Base-by-base conservation (phyloP, 2,888 invertebrate species). In the Macrophya annulata region DNA sequence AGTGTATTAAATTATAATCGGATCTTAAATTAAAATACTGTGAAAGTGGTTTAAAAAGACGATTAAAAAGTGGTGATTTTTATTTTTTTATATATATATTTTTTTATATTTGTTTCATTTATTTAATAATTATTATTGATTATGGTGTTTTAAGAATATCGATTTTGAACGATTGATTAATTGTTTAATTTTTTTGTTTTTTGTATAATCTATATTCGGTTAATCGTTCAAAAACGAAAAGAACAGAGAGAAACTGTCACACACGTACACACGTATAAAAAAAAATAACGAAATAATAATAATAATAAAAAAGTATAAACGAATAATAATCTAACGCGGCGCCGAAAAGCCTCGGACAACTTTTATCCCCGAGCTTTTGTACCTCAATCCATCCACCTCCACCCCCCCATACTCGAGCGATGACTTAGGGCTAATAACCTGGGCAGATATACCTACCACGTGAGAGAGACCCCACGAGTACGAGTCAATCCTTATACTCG, bases 381-480 rank as follows among this genome's bases (percentile, higher is more conserved):
- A n/a, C 25, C 45, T 74, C 17, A 25, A n/a, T 15, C 55, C 15
- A 48, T n/a, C 77, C 76, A 77, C 5, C n/a, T n/a, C n/a, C n/a
- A n/a, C n/a, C n/a, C n/a, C n/a, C 31, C 51, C 17, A 10, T 45
- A 43, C n/a, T n/a, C n/a, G 43, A 45, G n/a, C 37, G n/a, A 43
- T 74, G 77, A 51, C 51, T 40, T 31, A 55, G 77, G 77, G 48
- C 77, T 77, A 40, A 76, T 48, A 76, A 76, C 45, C 76, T 43
- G 40, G 76, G 4, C 45, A 76, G 48, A 48, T 76, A 25, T 43
- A 65, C n/a, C n/a, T 65, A 76, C 40, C 48, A 25, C 48, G 76
- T 48, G 76, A 25, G 71, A 25, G 71, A 12, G 48, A 48, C 4
- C n/a, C 55, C 37, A 76, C 51, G n/a, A 55, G 79, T 79, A 55